Conservation (phyloP, 1,140 invertebrate genomes). For the Drosophila virilis region DNA sequence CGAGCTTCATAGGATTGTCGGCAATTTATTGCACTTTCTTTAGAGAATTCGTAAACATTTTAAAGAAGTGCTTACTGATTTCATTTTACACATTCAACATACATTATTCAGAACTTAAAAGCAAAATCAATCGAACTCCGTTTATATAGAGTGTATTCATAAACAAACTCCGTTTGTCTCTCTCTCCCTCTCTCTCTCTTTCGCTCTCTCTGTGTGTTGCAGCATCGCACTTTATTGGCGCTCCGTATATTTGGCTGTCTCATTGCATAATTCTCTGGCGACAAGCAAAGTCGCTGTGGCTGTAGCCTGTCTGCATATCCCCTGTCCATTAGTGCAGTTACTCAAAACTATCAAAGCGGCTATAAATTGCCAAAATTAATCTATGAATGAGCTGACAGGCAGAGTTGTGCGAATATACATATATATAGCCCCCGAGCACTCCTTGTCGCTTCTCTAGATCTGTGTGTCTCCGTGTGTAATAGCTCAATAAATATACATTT, state of each 20-base stretch:
- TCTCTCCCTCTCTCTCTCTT: no score
- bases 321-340: conserved; percentile 64
- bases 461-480: conserved; percentile 46
- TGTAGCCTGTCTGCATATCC: conserved; percentile 34
- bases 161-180: no score
- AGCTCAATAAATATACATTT: conserved; percentile 77
- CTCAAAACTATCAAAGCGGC: conserved; percentile 70
- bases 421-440: neutral
- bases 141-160: no score
- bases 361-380: conserved; percentile 80
- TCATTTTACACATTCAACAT: no score
- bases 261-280: conserved; percentile 68
- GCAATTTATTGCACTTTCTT: no score
- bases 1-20: no score
- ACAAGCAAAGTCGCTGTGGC: conserved; percentile 5
- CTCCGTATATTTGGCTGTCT: conserved; percentile 18
- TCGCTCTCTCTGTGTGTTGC: conserved; percentile 4
- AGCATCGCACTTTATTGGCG: conserved; percentile 26
- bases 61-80: no score
- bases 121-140: no score
- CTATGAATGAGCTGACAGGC: conserved; percentile 76
- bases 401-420: conserved; percentile 5
- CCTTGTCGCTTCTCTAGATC: neutral
- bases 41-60: no score
- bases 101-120: no score